phyloP scores from a whole-genome alignment of 2,797 vertebrate species.

The Microchirus variegatus region DNA sequence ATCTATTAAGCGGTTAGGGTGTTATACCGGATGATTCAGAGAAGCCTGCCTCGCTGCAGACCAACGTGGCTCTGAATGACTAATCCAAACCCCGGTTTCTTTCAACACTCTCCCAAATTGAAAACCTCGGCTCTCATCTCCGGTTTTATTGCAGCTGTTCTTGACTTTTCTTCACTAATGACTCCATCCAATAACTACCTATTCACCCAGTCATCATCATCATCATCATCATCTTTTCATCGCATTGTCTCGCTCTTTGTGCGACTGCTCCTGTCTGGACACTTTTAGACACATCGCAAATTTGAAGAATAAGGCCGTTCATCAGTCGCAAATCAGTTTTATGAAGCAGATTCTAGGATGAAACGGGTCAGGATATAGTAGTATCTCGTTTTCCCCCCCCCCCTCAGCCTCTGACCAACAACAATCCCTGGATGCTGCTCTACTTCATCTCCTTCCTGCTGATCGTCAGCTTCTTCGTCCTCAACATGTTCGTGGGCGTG shows the following conservation, averaged over 20 bases:
- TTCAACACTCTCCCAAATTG: slow-evolving; percentile 43
- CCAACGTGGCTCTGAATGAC: slow-evolving; percentile 46
- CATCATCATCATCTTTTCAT: slow-evolving; percentile 10
- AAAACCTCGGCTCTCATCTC: slow-evolving; percentile 47
- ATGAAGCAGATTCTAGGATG: too few species aligned
- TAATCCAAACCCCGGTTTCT: slow-evolving; percentile 45
- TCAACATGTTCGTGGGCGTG: slow-evolving; percentile 99
- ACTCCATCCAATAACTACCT: slow-evolving; percentile 17
- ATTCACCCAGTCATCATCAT: slow-evolving; percentile 3
- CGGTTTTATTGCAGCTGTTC: slow-evolving; percentile 31
- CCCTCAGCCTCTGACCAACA: slow-evolving; percentile 93
- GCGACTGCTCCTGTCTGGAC: too few species aligned
- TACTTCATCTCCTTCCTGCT: slow-evolving; percentile 99
- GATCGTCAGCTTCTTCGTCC: slow-evolving; percentile 98
- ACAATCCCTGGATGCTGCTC: slow-evolving; percentile 99
- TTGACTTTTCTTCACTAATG: slow-evolving; percentile 29
- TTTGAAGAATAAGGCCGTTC: too few species aligned
- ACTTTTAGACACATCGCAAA: too few species aligned
- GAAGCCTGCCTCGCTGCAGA: slow-evolving; percentile 22
- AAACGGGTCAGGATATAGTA: too few species aligned
- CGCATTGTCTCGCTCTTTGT: slow-evolving; percentile 5
- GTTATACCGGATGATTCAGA: slow-evolving; percentile 47
- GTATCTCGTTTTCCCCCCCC: too few species aligned
- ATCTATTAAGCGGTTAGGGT: slow-evolving; percentile 26
- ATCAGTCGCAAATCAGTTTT: too few species aligned